Conservation (phyloP, 23 tunicate species). For the Styela plicata region DNA sequence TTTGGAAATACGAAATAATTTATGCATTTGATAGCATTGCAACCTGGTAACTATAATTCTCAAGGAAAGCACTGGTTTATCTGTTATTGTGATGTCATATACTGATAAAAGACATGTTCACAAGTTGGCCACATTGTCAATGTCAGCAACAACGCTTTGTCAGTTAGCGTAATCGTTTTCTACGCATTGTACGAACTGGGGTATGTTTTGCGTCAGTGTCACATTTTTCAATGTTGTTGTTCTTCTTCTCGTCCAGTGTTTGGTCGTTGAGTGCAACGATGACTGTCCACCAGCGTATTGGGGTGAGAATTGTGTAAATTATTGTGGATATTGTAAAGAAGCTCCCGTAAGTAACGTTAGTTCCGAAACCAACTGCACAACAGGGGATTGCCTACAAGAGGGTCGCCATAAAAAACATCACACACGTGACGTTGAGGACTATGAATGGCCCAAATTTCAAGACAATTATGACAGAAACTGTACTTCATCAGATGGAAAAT, state of each 20-base stretch:
- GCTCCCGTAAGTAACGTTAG: not conserved
- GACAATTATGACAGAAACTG: constrained; percentile 11
- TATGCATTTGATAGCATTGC: too few species aligned
- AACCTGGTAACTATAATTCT: too few species aligned
- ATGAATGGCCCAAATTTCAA: not conserved
- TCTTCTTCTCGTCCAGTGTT: not conserved
- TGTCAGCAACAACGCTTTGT: too few species aligned
- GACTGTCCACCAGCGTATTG: constrained; percentile 8
- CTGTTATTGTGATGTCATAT: too few species aligned
- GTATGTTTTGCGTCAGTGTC: too few species aligned
- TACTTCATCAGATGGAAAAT: constrained; percentile 15
- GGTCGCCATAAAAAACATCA: not conserved
- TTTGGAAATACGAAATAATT: too few species aligned
- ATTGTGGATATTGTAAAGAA: constrained; percentile 14
- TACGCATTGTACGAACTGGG: too few species aligned
- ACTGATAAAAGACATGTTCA: too few species aligned
- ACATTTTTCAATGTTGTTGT: too few species aligned
- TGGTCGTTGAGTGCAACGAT: not conserved
- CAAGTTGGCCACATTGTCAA: too few species aligned
- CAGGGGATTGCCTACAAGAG: not conserved
- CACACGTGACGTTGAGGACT: not conserved
- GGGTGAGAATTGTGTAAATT: constrained; percentile 11
- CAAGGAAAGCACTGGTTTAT: too few species aligned
- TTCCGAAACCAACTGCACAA: not conserved
- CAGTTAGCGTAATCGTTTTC: too few species aligned